Evolutionary conservation across 2,888 invertebrate genomes (phyloP), one percentile per base, ranked within the genome.

Genomic region (Athrips mouffetella): DNA sequence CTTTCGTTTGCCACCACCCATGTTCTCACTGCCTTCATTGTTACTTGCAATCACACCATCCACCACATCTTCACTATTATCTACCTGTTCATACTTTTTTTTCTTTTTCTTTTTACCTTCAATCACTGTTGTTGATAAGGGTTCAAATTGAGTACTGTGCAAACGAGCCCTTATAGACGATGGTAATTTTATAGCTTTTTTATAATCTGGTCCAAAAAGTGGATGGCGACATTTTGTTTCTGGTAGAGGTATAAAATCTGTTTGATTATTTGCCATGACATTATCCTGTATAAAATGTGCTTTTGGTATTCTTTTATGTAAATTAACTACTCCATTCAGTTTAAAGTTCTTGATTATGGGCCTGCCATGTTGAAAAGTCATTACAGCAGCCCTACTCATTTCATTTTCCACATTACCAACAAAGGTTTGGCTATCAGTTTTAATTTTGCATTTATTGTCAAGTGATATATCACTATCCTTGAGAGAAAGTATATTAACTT

Each of bases 221-320:
- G 85, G 86, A 61, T 86, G 86, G 0, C 85, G 73, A 50, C 71
- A 73, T 60, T 84, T 84, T 6, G 80, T 84, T 29, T 79, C 78
- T 1, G 85, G 85, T 31, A 85, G 55, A 10, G 80, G 78, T 54
- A 81, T 79, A 49, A 76, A 78, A 54, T 69, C 70, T 1, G 60
- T 67, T 50, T 73, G 73, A 62, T 73, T 67, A 47, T 67, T 70
- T 0, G 60, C 52, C 41, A 71, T 65, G 11, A 59, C 49, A 47
- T 65, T 67, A 49, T 76, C 71, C 41, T 77, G 70, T 13, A 58
- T 60, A 27, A 71, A 60, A 55, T 76, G 76, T 18, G 67, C 59
- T 58, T 81, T 83, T 6, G 83, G 84, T 51, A 84, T 73, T 55
- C 77, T 67, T 59, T 76, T 80, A 11, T 62, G 71, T 47, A 83